Conservation (phyloP, 2,888 invertebrate genomes). For the Lepidocyrtoides sp. region DNA sequence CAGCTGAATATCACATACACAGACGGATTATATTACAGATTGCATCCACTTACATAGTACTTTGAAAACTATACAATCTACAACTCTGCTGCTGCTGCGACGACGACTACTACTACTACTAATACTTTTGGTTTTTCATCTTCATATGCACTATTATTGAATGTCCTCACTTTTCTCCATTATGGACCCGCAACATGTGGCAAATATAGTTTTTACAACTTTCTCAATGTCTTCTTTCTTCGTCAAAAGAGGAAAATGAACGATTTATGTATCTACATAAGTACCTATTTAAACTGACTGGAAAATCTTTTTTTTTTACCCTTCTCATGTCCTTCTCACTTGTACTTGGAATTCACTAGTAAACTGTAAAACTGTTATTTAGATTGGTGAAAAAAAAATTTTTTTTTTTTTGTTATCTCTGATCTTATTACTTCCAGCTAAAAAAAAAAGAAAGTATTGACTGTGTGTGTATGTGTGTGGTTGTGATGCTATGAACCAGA, state of each 20-base stretch:
- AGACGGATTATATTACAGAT: slow-evolving; percentile 20
- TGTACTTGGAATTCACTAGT: slow-evolving; percentile 21
- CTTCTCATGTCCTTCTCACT: background rate
- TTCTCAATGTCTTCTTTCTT: slow-evolving; percentile 79
- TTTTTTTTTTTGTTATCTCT: background rate
- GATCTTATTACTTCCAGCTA: background rate
- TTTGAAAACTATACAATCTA: slow-evolving; percentile 10
- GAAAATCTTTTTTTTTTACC: slow-evolving; percentile 24
- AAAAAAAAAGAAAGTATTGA: background rate
- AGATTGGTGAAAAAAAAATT: slow-evolving; percentile 15
- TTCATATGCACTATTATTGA: slow-evolving; percentile 71
- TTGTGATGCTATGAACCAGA: background rate
- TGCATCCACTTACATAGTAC: background rate
- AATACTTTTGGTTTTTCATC: background rate
- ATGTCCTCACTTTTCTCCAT: slow-evolving; percentile 81
- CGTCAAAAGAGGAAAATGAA: slow-evolving; percentile 59
- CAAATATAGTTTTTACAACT: slow-evolving; percentile 84
- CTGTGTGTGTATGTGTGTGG: background rate
- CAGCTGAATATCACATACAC: background rate
- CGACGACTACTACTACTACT: background rate
- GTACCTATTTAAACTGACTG: slow-evolving; percentile 21
- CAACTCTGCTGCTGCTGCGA: no score
- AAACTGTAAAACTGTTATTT: background rate
- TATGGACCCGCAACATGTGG: slow-evolving; percentile 85
- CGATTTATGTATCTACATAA: slow-evolving; percentile 74